Evolutionary conservation across 2,113 vertebrate genomes (phyloP), one percentile per base, ranked within the genome.

Genomic region (Dipodomys stephensi): DNA sequence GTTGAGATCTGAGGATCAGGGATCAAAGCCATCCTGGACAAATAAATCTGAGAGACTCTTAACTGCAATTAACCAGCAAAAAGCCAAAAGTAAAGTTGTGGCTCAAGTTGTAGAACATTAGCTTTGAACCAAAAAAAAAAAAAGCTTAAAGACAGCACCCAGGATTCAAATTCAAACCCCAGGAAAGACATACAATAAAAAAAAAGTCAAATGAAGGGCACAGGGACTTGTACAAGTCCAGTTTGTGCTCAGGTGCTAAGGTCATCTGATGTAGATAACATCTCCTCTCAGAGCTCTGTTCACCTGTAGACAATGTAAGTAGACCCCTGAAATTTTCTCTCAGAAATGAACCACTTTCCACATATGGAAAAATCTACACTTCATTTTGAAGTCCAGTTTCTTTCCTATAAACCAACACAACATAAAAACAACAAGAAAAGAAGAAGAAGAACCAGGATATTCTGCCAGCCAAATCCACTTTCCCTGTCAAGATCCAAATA

Each of bases 401-500:
- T 82, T 57, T 18, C n/a, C 65, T 88, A 69, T 82, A 90, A 87
- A 94, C 71, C 76, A 83, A 86, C 28, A 60, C 81, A 93, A 91
- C 78, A 82, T 85, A 93, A 93, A 97, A 93, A 94, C 72, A 93
- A 92, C 49, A 22, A 68, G 11, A 23, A 39, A 78, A 72, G 15
- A 57, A 64, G 20, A 87, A 72, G 15, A 57, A 64, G 20, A 87
- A 64, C 9, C 39, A 49, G 60, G 57, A 86, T 28, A 78, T 7
- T 64, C 20, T 57, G 94, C 93, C 93, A 95, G 79, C 67, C 46
- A 85, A 96, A 71, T 86, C 94, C 92, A 93, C 78, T 93, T 93
- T 96, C 91, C 94, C 85, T 28, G 0, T 67, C 53, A 80, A 92
- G 84, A 87, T 90, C 90, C 93, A 96, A 96, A 90, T 77, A 94